These are phyloP conservation scores for Ficedula albicollis DNA, from an alignment of 2,797 vertebrate species.

Conservation along the genomic window DNA sequence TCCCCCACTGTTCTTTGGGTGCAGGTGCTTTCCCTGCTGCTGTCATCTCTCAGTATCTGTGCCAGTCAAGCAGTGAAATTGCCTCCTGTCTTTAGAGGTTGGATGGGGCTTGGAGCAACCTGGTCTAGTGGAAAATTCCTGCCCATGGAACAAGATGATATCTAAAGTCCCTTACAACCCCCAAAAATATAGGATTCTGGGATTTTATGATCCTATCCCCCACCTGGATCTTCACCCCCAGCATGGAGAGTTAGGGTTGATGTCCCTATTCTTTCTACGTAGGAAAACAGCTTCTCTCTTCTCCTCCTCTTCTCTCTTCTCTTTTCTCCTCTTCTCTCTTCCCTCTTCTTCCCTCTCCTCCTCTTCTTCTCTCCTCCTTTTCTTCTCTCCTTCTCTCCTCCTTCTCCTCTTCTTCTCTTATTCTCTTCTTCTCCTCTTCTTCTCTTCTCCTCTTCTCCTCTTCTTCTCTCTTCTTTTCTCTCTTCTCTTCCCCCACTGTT, in stretches of 20 bases:
- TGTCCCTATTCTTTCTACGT: fast-evolving
- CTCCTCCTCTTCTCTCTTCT: no score
- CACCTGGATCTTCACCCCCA: neutral
- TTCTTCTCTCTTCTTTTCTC: no score
- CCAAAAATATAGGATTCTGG: fast-evolving
- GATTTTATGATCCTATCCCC: neutral
- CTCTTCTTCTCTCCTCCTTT: neutral
- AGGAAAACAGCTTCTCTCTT: neutral
- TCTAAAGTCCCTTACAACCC: neutral
- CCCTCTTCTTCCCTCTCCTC: neutral
- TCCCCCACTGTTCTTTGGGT: neutral
- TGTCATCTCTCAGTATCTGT: neutral
- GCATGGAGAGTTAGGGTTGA: neutral
- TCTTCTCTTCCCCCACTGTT: no score
- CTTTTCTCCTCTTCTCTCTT: no score
- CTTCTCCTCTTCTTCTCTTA: neutral
- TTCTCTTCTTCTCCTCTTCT: no score
- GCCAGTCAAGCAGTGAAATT: neutral
- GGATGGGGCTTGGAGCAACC: neutral
- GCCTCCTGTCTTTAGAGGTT: neutral
- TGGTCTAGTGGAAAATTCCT: neutral
- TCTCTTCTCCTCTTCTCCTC: no score
- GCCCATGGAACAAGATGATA: neutral
- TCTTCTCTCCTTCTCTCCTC: neutral
- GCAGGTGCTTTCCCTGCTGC: neutral